Base-by-base conservation (phyloP, 2,888 invertebrate species). In the Andrena flavipes region DNA sequence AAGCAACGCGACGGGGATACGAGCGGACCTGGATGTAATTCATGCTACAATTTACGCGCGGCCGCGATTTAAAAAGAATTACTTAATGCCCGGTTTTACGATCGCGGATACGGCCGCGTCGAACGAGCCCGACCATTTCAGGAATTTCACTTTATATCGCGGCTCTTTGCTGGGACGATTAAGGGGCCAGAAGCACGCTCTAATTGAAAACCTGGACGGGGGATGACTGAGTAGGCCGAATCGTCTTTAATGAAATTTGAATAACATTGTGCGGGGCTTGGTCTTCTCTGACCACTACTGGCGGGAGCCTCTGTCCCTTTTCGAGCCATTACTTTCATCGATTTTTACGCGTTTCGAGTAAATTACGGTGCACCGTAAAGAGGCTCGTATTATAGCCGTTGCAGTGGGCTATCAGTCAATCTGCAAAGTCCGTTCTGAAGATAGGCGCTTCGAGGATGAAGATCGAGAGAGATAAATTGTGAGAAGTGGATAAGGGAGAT, bases 41-140 rank as follows among this genome's bases (percentile, higher is more conserved):
- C 73, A 71, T 77, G 67, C n/a, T 20, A 63, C 69, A 68, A 84
- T 79, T 75, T 75, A 64, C 75, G 54, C 67, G 63, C 30, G 62
- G 48, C 0, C 60, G 20, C 63, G 49, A 35, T 60, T 54, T 2
- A 16, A 59, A 48, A 71, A 70, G 63, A 73, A 73, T 67, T 59
- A 2, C 48, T 73, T 67, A 67, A 73, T 74, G 60, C 68, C n/a
- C 63, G 63, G 74, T 35, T 76, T 76, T 76, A 70, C 70, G 71
- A 62, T 54, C 26, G n/a, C 4, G 63, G 76, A 70, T 30, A 56
- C 70, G 42, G 48, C n/a, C 56, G 62, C 26, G 72, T 26, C 48
- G 49, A 62, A 71, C 70, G 23, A 60, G 70, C 16, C 23, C 48
- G 16, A 42, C 56, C 63, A 56, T 56, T 73, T 73, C 64, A 65